phyloP scores from a whole-genome alignment of 2,113 vertebrate species.

The Struthidea cinerea region DNA sequence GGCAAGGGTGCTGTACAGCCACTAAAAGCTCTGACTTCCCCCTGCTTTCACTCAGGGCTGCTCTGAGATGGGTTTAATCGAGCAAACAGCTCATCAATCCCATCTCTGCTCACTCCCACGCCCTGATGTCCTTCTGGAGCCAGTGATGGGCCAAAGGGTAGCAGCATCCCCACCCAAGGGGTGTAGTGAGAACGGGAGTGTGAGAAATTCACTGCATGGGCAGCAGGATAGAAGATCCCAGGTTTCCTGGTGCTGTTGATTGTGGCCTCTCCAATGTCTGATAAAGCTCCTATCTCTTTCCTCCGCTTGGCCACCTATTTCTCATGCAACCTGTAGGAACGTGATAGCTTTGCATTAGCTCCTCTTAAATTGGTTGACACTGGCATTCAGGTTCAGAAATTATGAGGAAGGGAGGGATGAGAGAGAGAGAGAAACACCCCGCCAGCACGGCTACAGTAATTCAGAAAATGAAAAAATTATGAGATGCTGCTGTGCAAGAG shows the following conservation, averaged over 20 bases:
- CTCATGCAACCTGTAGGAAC: neutral
- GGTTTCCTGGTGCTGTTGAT: neutral
- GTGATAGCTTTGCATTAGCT: neutral
- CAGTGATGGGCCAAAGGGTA: neutral
- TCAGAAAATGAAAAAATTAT: neutral
- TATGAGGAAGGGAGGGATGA: neutral
- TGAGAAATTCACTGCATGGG: fast-evolving
- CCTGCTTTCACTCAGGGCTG: neutral
- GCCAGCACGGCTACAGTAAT: neutral
- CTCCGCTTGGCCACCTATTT: neutral
- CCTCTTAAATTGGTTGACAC: neutral
- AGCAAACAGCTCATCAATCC: neutral
- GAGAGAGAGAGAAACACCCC: neutral
- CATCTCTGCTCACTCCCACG: neutral
- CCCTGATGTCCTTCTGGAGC: neutral
- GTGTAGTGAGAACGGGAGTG: neutral
- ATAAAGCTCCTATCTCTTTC: neutral
- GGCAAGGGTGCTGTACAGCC: neutral
- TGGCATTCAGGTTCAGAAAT: neutral
- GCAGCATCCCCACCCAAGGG: neutral
- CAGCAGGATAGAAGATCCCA: neutral
- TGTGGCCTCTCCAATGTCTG: neutral
- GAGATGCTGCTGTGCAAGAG: neutral
- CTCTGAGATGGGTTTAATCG: neutral
- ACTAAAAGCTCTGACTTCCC: neutral